A percentile compares a stretch with the other conserved stretches of the same genome.
Evolutionary conservation across 2,797 vertebrate species (phyloP).

Genomic region (Cyprinella venusta): DNA sequence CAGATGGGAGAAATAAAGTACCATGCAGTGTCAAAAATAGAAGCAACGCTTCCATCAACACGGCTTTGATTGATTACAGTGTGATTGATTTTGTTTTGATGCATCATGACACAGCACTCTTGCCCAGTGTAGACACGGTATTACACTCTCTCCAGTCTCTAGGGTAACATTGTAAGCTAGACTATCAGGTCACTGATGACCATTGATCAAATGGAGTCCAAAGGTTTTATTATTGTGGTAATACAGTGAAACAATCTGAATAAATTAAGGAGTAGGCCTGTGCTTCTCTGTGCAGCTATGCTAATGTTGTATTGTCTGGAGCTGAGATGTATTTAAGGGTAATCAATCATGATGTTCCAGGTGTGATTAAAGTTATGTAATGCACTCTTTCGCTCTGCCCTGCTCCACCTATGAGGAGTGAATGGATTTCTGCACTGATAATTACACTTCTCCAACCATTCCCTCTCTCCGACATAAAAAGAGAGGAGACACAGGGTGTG

Average conservation of each 20-base stretch:
- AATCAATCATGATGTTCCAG: conserved; percentile 73
- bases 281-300: conserved; percentile 23
- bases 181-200: conserved; percentile 11
- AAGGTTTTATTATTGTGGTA: conserved; percentile 29
- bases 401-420: conserved; percentile 70
- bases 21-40: neutral
- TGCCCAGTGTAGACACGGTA: neutral
- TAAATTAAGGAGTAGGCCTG: conserved; percentile 22
- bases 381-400: conserved; percentile 72
- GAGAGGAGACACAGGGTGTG: conserved; percentile 32
- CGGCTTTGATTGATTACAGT: neutral
- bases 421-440: conserved; percentile 74
- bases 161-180: neutral
- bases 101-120: neutral
- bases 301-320: conserved; percentile 53
- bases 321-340: conserved; percentile 69
- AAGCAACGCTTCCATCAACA: neutral
- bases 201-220: conserved; percentile 17
- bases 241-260: conserved; percentile 40
- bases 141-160: neutral
- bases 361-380: conserved; percentile 76
- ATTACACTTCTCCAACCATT: conserved; percentile 55
- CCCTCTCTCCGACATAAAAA: conserved; percentile 54
- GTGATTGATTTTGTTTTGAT: conserved; percentile 18
- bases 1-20: neutral